These are phyloP conservation scores for Haliclystus octoradiatus DNA, from an alignment of 30 jellyfish, hydroid and myxozoan genomes.

Conservation along the genomic window DNA sequence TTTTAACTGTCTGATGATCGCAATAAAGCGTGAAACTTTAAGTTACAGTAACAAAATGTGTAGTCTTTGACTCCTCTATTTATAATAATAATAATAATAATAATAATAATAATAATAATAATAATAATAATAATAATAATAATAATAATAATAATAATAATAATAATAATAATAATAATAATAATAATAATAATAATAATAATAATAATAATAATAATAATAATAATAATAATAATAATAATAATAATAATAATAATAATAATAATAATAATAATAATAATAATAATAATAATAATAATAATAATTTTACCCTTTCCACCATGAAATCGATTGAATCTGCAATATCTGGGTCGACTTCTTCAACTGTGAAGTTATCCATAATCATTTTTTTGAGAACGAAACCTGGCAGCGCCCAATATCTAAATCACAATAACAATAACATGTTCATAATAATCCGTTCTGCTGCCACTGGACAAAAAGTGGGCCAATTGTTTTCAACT, in stretches of 20 bases:
- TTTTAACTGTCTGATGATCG: too few relatives aligned
- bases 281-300: too few relatives aligned
- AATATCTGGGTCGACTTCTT: slow-evolving; percentile 88
- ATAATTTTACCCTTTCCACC: slow-evolving; percentile 76
- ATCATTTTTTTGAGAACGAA: slow-evolving; percentile 86
- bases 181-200: neutral
- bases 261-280: too few relatives aligned
- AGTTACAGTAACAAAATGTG: too few relatives aligned
- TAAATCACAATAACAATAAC: slow-evolving; percentile 1
- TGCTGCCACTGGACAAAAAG: too few relatives aligned
- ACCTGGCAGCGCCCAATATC: slow-evolving; percentile 98
- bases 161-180: neutral
- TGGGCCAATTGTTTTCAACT: too few relatives aligned
- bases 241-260: too few relatives aligned
- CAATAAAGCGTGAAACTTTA: too few relatives aligned
- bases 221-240: too few relatives aligned
- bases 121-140: neutral
- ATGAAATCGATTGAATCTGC: slow-evolving; percentile 94
- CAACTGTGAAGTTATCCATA: slow-evolving; percentile 74
- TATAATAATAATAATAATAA: too few relatives aligned
- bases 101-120: neutral
- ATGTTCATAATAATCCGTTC: too few relatives aligned
- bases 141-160: neutral
- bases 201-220: neutral
- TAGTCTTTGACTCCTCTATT: too few relatives aligned